Evolutionary conservation across 2,888 invertebrate species (phyloP).

Genomic region (Pediacus dermestoides): DNA sequence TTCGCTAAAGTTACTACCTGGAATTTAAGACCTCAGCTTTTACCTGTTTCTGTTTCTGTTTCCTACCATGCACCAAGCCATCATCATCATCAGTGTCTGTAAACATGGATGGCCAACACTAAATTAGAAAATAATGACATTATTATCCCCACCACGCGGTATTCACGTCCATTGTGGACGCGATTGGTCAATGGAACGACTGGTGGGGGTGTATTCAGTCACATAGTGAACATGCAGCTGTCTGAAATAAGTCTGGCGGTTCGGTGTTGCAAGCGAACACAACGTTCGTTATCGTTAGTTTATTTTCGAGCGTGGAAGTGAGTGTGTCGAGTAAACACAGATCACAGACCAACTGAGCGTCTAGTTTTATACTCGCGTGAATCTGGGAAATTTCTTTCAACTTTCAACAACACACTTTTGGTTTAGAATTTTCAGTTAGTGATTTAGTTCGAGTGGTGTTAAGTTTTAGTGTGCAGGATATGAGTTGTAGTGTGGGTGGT

Average conservation of each 20-base stretch:
- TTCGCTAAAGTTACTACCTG: too few species aligned
- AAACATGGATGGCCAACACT: conserved; percentile 46
- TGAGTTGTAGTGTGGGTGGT: too few species aligned
- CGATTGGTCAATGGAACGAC: conserved; percentile 35
- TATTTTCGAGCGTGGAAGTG: conserved; percentile 22
- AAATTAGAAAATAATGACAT: conserved; percentile 51
- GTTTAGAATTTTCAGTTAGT: too few species aligned
- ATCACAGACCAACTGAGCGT: too few species aligned
- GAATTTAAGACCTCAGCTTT: conserved; percentile 2
- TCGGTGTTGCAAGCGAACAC: conserved; percentile 14
- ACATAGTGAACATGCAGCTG: conserved; percentile 39
- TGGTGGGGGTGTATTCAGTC: conserved; percentile 35
- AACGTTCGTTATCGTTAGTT: conserved; percentile 18
- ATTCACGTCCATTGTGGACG: conserved; percentile 25
- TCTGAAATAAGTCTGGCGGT: conserved; percentile 38
- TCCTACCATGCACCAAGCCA: conserved; percentile 16
- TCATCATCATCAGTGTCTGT: conserved; percentile 34
- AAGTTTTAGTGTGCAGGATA: too few species aligned
- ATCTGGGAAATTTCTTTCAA: too few species aligned
- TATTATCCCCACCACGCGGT: conserved; percentile 45
- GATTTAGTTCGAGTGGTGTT: too few species aligned
- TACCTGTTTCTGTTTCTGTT: conserved; percentile 7
- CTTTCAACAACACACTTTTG: too few species aligned
- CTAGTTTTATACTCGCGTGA: too few species aligned
- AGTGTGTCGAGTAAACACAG: too few species aligned